Evolutionary conservation across 2,888 invertebrate genomes (phyloP), one percentile per base, ranked within the genome.

Genomic region (Chrysomela aeneicollis): DNA sequence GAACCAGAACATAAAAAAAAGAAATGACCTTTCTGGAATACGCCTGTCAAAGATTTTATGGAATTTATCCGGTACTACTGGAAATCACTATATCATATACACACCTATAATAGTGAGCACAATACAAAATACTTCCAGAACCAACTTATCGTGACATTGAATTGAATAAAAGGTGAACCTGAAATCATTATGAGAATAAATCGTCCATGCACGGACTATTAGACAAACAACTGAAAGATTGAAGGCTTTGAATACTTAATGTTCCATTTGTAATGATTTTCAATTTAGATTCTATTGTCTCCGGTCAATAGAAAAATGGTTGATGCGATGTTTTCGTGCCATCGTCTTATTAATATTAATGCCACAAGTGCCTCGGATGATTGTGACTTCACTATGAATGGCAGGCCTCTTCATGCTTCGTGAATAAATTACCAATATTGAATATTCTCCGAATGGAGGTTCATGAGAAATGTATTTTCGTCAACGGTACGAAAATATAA

Each of bases 401-500:
- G 35, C 61, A 63, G 59, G 63, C 62, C 66, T 63, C 68, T 60
- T 59, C 62, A 65, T 58, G 67, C 58, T 63, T 59, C 42, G 59
- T 67, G 69, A 67, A 66, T 69, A 67, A 59, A 63, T 63, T 65
- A 65, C 66, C 52, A 60, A 57, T 63, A 53, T 64, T 68, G 70
- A 70, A 68, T 70, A 68, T 68, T 70, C 66, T 60, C 66, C 67
- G 66, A 70, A 49, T 19, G 8, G 9, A 1, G 21, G n/a, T 49
- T 19, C 49, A 22, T 12, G 19, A 12, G n/a, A 49, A 21, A 12
- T 19, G 12, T 21, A 8, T 49, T 18, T 22, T 8, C 21, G 1
- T n/a, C 49, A 21, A n/a, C 49, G 1, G 9, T 4, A 22, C 49
- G 1, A 19, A 22, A 49, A 19, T 6, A 15, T 4, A 42, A 6